These are phyloP conservation scores for Lagopus leucura DNA, from an alignment of 2,113 vertebrate species.

Conservation along the genomic window DNA sequence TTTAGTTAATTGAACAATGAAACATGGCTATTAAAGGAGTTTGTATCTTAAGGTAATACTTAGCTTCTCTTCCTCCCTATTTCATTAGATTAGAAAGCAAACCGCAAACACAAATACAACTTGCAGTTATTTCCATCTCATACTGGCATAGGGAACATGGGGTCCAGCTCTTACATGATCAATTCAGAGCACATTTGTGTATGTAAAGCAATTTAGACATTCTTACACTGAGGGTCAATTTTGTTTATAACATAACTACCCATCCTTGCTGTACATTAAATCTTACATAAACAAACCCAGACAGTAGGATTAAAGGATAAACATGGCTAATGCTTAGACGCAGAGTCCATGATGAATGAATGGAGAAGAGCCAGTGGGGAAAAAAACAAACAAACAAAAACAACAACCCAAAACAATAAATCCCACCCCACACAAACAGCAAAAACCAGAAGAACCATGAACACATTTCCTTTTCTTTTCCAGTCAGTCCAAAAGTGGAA, in stretches of 20 bases:
- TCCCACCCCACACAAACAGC: background rate
- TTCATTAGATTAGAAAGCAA: background rate
- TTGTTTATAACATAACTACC: slow-evolving; percentile 37
- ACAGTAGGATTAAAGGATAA: slow-evolving; percentile 69
- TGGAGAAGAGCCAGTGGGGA: background rate
- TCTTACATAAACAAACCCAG: slow-evolving; percentile 51
- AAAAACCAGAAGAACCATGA: background rate
- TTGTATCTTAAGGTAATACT: background rate
- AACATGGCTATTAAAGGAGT: background rate
- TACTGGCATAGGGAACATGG: background rate
- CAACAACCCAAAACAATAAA: too few species aligned
- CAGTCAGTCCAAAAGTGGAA: background rate
- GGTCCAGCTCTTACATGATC: background rate
- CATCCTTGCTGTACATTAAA: slow-evolving; percentile 14
- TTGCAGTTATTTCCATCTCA: background rate
- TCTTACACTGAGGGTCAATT: slow-evolving; percentile 5
- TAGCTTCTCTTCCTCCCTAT: background rate
- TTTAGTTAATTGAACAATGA: background rate
- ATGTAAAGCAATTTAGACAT: background rate
- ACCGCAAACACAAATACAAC: background rate
- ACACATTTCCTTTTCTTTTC: background rate
- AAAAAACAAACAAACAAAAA: background rate
- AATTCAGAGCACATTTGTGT: background rate
- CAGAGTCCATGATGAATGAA: background rate
- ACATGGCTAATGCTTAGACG: slow-evolving; percentile 45